Evolutionary conservation across 2,113 vertebrate genomes (phyloP).

Genomic region (Dipodomys merriami): DNA sequence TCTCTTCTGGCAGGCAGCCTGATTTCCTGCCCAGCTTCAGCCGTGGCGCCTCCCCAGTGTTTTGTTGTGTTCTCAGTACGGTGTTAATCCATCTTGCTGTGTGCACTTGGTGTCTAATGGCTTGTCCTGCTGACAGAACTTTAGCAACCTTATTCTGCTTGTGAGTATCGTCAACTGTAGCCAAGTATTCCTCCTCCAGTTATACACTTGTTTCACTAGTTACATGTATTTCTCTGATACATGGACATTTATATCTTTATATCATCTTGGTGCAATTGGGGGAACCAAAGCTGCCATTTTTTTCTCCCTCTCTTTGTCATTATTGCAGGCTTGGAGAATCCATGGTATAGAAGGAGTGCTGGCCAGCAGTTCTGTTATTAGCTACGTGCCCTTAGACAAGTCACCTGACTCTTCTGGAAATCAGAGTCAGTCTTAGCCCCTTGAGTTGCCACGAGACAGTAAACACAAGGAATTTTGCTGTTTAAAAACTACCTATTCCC

Average conservation of each 20-base stretch:
- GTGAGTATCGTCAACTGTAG: not conserved
- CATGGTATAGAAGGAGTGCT: not conserved
- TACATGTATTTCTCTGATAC: slow-evolving; percentile 13
- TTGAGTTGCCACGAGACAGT: slow-evolving; percentile 23
- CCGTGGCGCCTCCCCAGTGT: not conserved
- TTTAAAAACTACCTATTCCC: not conserved
- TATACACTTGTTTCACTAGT: not conserved
- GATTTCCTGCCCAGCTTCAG: not conserved
- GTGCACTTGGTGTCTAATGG: slow-evolving; percentile 20
- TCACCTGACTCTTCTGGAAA: slow-evolving; percentile 41
- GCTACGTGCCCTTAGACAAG: not conserved
- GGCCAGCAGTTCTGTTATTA: slow-evolving; percentile 14
- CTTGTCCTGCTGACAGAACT: slow-evolving; percentile 22
- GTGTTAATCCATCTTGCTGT: not conserved
- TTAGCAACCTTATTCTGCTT: slow-evolving; percentile 27
- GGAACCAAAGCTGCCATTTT: slow-evolving; percentile 5
- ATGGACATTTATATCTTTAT: not conserved
- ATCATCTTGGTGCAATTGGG: slow-evolving; percentile 29
- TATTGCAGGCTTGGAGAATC: not conserved
- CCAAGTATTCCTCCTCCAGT: not conserved
- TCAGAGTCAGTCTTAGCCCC: slow-evolving; percentile 40
- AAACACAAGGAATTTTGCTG: slow-evolving; percentile 26
- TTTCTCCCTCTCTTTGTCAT: not conserved
- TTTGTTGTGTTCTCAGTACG: not conserved
- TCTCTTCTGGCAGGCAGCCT: not conserved